These are phyloP conservation scores for Alca torda DNA, from an alignment of 2,797 vertebrate species.

Conservation along the genomic window DNA sequence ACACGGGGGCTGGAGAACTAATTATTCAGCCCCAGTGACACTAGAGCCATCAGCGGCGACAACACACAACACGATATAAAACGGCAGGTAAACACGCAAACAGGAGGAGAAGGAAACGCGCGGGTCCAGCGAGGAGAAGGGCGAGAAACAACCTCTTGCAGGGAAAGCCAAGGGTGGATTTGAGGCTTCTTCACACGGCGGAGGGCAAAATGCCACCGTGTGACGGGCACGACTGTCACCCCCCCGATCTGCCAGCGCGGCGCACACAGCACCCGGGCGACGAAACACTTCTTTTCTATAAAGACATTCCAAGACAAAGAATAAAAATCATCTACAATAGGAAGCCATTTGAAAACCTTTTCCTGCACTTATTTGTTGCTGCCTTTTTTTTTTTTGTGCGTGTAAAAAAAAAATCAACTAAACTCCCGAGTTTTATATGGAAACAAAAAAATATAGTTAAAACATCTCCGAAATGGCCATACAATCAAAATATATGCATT, in stretches of 20 bases:
- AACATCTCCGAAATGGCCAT: not conserved
- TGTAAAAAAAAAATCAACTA: not conserved
- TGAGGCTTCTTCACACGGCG: fast-evolving
- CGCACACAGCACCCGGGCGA: fast-evolving
- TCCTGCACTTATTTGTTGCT: not conserved
- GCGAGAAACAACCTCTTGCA: not conserved
- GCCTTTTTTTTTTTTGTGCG: no score
- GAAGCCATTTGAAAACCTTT: not conserved
- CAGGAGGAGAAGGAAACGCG: not conserved
- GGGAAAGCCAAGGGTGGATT: not conserved
- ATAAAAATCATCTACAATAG: not conserved
- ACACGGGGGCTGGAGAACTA: fast-evolving
- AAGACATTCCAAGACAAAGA: not conserved
- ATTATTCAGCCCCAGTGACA: not conserved
- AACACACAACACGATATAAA: fast-evolving
- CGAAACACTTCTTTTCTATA: not conserved
- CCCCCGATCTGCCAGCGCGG: not conserved
- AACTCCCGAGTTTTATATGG: not conserved
- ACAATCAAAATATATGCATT: not conserved
- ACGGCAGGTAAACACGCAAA: not conserved
- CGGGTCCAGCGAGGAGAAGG: not conserved
- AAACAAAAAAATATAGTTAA: not conserved
- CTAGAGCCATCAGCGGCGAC: fast-evolving
- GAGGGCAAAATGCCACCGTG: not conserved
- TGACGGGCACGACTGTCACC: fast-evolving